Conservation (phyloP, 2,888 invertebrate genomes). For the Pogonocherus hispidulus region DNA sequence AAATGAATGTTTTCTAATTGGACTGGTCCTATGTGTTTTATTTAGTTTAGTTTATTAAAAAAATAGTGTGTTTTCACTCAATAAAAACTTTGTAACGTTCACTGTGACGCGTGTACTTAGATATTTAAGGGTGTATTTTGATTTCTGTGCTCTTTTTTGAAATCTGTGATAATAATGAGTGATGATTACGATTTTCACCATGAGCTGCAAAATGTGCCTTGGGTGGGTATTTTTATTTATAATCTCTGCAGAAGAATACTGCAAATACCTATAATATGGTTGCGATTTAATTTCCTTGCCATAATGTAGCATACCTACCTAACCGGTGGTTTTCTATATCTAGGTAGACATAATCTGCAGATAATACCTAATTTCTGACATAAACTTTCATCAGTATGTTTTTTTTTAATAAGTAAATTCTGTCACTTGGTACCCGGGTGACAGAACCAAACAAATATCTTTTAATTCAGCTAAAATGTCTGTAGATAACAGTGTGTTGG, state of each 20-base stretch:
- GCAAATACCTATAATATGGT: background rate
- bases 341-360: slow-evolving; percentile 1
- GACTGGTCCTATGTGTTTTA: no score
- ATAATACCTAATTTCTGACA: no score
- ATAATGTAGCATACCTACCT: background rate
- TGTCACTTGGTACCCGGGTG: no score
- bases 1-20: background rate
- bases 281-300: background rate
- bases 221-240: slow-evolving; percentile 54
- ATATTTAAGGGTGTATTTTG: background rate
- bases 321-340: slow-evolving; percentile 6
- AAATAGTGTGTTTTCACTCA: background rate
- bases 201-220: slow-evolving; percentile 64
- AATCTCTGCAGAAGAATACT: background rate
- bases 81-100: background rate
- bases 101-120: background rate
- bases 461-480: no score
- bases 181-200: slow-evolving; percentile 63
- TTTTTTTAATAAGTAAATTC: no score
- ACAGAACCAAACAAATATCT: no score
- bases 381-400: no score
- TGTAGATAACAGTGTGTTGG: no score
- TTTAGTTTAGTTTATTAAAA: no score
- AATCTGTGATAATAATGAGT: slow-evolving; percentile 54
- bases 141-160: slow-evolving; percentile 12